Evolutionary conservation across 2,113 vertebrate species (phyloP), one percentile per base, ranked within the genome.

Genomic region (Ammodytes dubius): DNA sequence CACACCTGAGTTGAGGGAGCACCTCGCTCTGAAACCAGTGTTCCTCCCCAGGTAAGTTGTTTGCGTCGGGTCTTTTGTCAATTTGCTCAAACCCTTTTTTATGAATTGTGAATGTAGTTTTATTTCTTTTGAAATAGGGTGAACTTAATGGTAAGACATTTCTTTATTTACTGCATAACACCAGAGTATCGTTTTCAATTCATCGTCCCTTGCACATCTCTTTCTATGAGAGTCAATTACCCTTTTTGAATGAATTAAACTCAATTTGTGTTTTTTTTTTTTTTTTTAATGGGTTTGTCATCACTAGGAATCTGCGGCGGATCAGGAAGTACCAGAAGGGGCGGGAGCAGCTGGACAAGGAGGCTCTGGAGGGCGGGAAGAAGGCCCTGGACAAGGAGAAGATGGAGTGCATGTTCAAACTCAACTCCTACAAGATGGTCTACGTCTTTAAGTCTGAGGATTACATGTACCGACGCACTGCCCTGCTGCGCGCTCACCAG

Each of bases 351-450:
- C 96, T 97, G 91, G 97, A 98, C 87, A 98, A 98, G 88, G 98
- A 98, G 92, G 86, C 86, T 13, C 69, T 80, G 3, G 93, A 99
- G 95, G 93, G 97, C 92, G 91, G 95, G 92, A 80, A 98, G 96
- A 92, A 98, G 94, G 74, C 96, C 89, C 10, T 96, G 94, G 98
- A 99, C n/a, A 97, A 95, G 93, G 94, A 98, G 92, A 97, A 99
- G 77, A 94, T 99, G 94, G 97, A 99, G 93, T 99, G 99, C 90
- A 97, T 98, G 94, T 99, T 99, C 94, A 99, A 99, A 84, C 95
- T 99, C 70, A 99, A 99, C 91, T 99, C 98, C 7, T 99, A 99
- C 82, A 99, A 99, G 95, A 99, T 99, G 98, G 98, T 99, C 12
- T 99, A 99, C 0, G 98, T 99, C 78, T 99, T 99, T 89, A 99